Base-by-base conservation (phyloP, 2,797 vertebrate genomes). In the Cyprinodon diabolis region DNA sequence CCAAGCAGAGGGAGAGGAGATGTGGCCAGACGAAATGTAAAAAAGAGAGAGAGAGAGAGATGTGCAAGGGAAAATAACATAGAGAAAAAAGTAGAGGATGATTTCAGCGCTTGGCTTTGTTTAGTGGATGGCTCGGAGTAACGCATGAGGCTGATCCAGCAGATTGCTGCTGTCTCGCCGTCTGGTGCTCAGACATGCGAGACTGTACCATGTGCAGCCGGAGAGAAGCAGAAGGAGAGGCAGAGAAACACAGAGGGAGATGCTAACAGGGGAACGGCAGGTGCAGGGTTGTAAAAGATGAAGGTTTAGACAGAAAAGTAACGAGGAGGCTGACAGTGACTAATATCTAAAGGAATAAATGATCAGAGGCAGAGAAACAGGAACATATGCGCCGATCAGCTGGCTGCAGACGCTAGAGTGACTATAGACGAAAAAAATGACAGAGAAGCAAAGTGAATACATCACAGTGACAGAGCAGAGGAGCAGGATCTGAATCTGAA, bases 131-230 rank as follows among this genome's bases (percentile, higher is more conserved):
- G 49, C 77, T 85, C 19, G 62, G 76, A 82, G 71, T 68, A 80
- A 86, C 83, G 81, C 84, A 85, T 63, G 76, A 89, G 82, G 89
- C 83, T 89, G 88, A 86, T 83, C 71, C 68, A 86, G 87, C 92
- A 93, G 90, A 90, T 91, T 90, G 92, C 83, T 88, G 83, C 89
- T 87, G 93, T 94, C 94, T 94, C 86, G 92, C 93, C 88, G 92
- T 94, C 94, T 95, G 91, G 89, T 94, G 91, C 84, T 83, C 88
- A 94, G 92, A 93, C 91, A 91, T 91, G 87, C 91, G 93, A 89
- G 92, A 90, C 91, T 91, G 81, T 88, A 92, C 90, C 91, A 90
- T 92, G 88, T 91, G 91, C 86, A 88, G 83, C 67, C 75, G 74
- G 72, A 85, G 77, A 85, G 87, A 85, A 81, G 74, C 82, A 70